Evolutionary conservation across 2,888 invertebrate species (phyloP).

Genomic region (Timema cristinae): DNA sequence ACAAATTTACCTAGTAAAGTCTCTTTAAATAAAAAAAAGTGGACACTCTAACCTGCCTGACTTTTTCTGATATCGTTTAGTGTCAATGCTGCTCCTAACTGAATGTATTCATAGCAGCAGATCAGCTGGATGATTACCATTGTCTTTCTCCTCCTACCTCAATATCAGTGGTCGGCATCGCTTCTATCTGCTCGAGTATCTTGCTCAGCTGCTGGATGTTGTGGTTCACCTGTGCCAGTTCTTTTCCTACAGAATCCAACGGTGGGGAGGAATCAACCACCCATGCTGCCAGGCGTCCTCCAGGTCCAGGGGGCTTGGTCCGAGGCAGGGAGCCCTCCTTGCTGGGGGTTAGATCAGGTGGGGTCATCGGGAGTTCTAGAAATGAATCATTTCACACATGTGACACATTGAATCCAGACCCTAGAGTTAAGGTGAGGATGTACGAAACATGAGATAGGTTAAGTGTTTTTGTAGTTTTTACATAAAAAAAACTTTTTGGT

Average conservation of each 20-base stretch:
- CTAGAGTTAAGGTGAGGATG: constrained; percentile 43
- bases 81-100: too few relatives aligned
- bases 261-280: constrained; percentile 63
- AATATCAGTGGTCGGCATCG: constrained; percentile 46
- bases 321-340: constrained; percentile 47
- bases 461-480: too few relatives aligned
- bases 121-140: too few relatives aligned
- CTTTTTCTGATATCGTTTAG: too few relatives aligned
- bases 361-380: constrained; percentile 49
- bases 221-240: constrained; percentile 63
- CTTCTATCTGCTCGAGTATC: constrained; percentile 56
- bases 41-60: too few relatives aligned
- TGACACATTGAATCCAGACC: too few relatives aligned
- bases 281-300: constrained; percentile 45
- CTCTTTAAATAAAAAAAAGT: too few relatives aligned
- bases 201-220: constrained; percentile 63
- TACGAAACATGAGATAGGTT: constrained; percentile 36
- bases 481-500: too few relatives aligned
- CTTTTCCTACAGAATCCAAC: constrained; percentile 59
- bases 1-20: too few relatives aligned
- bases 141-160: constrained; percentile 45
- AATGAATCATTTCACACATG: constrained; percentile 34
- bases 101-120: background rate
- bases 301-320: constrained; percentile 35
- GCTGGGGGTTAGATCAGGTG: constrained; percentile 42